Evolutionary conservation across 2,888 invertebrate genomes (phyloP).

Genomic region (Tanytarsus gracilentus): DNA sequence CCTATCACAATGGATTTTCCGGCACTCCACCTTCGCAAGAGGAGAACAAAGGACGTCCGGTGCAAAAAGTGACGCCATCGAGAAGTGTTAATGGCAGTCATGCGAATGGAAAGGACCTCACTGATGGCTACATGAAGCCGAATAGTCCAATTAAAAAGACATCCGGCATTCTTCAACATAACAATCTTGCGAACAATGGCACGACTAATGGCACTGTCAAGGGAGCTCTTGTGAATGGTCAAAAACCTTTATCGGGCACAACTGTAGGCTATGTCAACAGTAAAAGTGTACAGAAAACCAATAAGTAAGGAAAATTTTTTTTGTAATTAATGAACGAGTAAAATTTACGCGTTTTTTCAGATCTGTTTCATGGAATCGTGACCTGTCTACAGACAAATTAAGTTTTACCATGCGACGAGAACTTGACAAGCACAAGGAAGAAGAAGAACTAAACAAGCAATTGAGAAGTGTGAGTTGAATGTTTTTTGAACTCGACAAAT

Average conservation of each 20-base stretch:
- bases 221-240: conserved; percentile 36
- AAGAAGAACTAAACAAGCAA: conserved; percentile 74
- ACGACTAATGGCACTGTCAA: conserved; percentile 33
- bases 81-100: conserved; percentile 45
- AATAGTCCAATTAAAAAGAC: conserved; percentile 41
- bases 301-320: conserved; percentile 26
- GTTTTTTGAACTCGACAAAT: not conserved
- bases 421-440: conserved; percentile 83
- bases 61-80: conserved; percentile 74
- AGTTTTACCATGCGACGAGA: conserved; percentile 88
- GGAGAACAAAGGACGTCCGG: conserved; percentile 51
- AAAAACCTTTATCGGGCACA: conserved; percentile 37
- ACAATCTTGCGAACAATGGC: conserved; percentile 36
- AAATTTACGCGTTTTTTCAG: conserved; percentile 31
- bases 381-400: conserved; percentile 61
- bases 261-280: conserved; percentile 39
- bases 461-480: conserved; percentile 60
- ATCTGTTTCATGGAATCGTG: conserved; percentile 62
- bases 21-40: conserved; percentile 33
- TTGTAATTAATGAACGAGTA: not conserved
- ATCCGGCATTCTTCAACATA: conserved; percentile 35
- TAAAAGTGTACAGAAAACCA: conserved; percentile 32
- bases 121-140: conserved; percentile 46
- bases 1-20: conserved; percentile 34
- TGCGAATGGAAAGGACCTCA: conserved; percentile 8